Conservation (phyloP, 2,797 vertebrate genomes). For the Typhlichthys subterraneus region DNA sequence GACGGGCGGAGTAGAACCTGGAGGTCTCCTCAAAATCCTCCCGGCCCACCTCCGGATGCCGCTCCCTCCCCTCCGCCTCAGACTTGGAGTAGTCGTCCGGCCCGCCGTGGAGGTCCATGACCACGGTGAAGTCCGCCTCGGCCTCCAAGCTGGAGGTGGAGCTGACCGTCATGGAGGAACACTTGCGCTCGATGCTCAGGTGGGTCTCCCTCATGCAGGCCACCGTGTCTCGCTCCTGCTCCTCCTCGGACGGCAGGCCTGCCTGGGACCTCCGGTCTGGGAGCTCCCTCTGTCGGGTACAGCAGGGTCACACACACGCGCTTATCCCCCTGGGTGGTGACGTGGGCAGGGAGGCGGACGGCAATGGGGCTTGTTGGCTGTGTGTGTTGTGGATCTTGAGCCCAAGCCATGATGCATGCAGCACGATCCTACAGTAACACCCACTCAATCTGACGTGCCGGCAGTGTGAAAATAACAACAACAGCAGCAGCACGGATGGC, state of each 20-base stretch:
- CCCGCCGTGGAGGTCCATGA: constrained; percentile 89
- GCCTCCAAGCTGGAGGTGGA: constrained; percentile 97
- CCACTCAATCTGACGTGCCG: background rate
- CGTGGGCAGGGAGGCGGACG: background rate
- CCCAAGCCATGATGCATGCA: constrained; percentile 10
- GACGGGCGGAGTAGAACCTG: constrained; percentile 77
- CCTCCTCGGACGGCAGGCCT: constrained; percentile 77
- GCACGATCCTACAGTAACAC: background rate
- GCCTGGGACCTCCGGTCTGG: constrained; percentile 73
- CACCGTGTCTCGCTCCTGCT: constrained; percentile 85
- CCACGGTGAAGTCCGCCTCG: constrained; percentile 96
- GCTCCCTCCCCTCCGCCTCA: constrained; percentile 59
- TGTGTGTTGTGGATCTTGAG: constrained; percentile 8
- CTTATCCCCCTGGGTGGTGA: constrained; percentile 2
- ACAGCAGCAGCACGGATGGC: background rate
- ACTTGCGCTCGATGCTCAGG: constrained; percentile 94
- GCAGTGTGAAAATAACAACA: background rate
- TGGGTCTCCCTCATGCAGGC: constrained; percentile 89
- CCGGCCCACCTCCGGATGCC: constrained; percentile 83
- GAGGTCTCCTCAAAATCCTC: constrained; percentile 86
- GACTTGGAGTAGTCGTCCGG: constrained; percentile 85
- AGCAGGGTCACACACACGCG: constrained; percentile 16
- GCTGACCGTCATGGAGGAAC: constrained; percentile 96
- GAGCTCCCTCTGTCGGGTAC: constrained; percentile 78
- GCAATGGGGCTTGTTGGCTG: constrained; percentile 5